A percentile compares a stretch with the other conserved stretches of the same genome.
Conservation (phyloP, 2,113 vertebrate genomes). For the Vimba vimba region DNA sequence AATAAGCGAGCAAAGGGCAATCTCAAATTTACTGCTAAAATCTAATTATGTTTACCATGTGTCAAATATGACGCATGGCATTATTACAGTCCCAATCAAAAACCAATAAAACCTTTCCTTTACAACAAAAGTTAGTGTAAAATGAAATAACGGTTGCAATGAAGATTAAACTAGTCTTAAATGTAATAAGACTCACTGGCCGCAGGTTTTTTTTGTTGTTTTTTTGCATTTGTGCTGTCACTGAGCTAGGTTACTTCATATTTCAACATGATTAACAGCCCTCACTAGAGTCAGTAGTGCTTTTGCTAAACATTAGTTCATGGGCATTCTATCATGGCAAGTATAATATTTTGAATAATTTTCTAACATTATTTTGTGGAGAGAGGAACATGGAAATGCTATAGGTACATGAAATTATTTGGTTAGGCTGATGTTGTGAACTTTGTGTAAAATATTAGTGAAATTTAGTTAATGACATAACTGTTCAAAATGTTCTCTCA, state of each 20-base stretch:
- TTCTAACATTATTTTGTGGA: not conserved
- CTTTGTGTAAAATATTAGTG: not conserved
- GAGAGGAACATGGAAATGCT: not conserved
- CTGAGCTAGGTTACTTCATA: not conserved
- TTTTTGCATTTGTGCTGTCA: not conserved
- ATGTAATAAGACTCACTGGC: conserved; percentile 68
- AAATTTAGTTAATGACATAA: not conserved
- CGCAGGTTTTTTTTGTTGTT: not conserved
- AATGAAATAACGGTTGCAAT: conserved; percentile 64
- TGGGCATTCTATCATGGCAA: not conserved
- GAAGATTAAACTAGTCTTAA: conserved; percentile 69
- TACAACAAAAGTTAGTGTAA: conserved; percentile 28
- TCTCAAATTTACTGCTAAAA: conserved; percentile 34
- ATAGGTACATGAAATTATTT: not conserved
- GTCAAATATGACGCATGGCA: conserved; percentile 18
- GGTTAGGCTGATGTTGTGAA: not conserved
- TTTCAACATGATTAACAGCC: conserved; percentile 18
- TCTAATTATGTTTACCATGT: conserved; percentile 27
- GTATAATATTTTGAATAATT: too few relatives aligned
- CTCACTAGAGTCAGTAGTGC: not conserved
- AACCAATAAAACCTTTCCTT: conserved; percentile 20
- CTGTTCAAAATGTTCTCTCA: not conserved
- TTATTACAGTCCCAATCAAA: not conserved
- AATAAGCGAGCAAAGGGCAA: conserved; percentile 2
- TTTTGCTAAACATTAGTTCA: not conserved